phyloP scores from a whole-genome alignment of 2,888 invertebrate species.

The Hydroisotoma schaefferi region DNA sequence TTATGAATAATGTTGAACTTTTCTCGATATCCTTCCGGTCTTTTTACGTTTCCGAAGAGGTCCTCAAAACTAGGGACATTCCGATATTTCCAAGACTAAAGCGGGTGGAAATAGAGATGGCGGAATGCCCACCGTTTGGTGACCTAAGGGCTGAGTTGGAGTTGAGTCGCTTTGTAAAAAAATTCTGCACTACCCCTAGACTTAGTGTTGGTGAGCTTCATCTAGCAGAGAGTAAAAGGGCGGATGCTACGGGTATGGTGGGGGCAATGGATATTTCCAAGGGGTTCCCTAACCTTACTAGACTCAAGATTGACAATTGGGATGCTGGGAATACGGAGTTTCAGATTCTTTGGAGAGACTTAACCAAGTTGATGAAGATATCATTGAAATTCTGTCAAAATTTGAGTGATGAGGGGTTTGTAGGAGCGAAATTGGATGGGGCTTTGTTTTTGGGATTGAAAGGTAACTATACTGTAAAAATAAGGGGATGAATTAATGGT shows the following conservation, averaged over 20 bases:
- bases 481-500: not conserved
- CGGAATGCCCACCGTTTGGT: not conserved
- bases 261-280: not conserved
- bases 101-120: conserved; percentile 3
- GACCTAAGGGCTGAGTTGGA: not conserved
- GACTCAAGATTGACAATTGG: not conserved
- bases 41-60: not conserved
- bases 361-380: not conserved
- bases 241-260: not conserved
- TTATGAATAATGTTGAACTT: not conserved
- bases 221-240: not conserved
- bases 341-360: not conserved
- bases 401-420: not conserved
- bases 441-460: not conserved
- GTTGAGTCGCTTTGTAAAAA: not conserved
- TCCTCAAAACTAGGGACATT: not conserved
- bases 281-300: not conserved
- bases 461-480: not conserved
- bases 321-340: not conserved
- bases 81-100: not conserved
- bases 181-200: not conserved
- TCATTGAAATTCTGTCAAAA: not conserved
- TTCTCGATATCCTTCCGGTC: conserved; percentile 1
- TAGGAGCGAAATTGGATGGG: not conserved
- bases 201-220: not conserved